These are phyloP conservation scores for Drosophila neonasuta DNA, from an alignment of 2,888 invertebrate species.

Conservation along the genomic window DNA sequence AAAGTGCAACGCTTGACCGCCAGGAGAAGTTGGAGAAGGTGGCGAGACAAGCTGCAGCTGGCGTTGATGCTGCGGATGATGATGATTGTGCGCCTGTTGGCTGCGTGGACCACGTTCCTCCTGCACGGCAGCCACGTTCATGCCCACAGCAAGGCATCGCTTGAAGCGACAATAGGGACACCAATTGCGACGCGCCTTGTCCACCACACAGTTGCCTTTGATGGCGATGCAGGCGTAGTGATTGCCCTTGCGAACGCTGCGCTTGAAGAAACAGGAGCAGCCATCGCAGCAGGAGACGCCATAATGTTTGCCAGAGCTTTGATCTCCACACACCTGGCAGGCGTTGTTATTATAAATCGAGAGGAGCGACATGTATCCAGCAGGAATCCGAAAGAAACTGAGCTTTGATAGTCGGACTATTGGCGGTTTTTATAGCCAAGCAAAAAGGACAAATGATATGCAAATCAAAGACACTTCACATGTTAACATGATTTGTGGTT, in stretches of 20 bases:
- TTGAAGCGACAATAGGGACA: conserved; percentile 92
- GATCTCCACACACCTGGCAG: conserved; percentile 92
- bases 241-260: conserved; percentile 89
- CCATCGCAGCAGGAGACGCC: conserved; percentile 94
- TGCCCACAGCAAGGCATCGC: conserved; percentile 89
- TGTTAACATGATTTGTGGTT: conserved; percentile 66
- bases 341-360: conserved; percentile 43
- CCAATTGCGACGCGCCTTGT: conserved; percentile 93
- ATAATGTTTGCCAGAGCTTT: conserved; percentile 92
- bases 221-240: conserved; percentile 91
- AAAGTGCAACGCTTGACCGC: conserved; percentile 80
- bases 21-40: conserved; percentile 4
- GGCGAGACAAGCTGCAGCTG: conserved; percentile 7
- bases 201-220: conserved; percentile 88
- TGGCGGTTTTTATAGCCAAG: conserved; percentile 57
- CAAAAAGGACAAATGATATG: conserved; percentile 76
- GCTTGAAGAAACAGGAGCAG: conserved; percentile 94
- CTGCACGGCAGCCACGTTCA: conserved; percentile 92
- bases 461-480: conserved; percentile 73
- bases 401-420: conserved; percentile 23
- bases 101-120: conserved; percentile 90
- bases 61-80: background rate
- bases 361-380: conserved; percentile 44
- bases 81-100: conserved; percentile 35
- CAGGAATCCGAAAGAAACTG: conserved; percentile 33